Evolutionary conservation across 1,140 invertebrate species (phyloP).

Genomic region (Mylabris phalerata): DNA sequence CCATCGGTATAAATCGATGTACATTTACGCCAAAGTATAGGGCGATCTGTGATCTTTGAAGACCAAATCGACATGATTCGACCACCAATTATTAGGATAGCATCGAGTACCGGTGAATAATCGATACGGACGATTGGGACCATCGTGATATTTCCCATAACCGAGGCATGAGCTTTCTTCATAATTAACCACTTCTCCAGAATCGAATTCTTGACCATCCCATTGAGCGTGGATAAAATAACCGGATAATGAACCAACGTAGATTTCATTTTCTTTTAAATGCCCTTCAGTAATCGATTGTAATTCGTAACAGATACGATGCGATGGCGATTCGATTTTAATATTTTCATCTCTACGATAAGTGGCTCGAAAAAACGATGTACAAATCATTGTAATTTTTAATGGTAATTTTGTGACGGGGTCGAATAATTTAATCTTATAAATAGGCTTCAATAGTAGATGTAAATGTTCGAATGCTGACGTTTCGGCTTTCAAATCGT

Average conservation of each 20-base stretch:
- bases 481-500: slow-evolving; percentile 46
- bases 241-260: slow-evolving; percentile 33
- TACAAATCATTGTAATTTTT: neutral
- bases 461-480: slow-evolving; percentile 52
- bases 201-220: slow-evolving; percentile 55
- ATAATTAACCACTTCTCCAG: slow-evolving; percentile 48
- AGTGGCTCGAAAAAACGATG: neutral
- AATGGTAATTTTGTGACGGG: slow-evolving; percentile 17
- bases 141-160: slow-evolving; percentile 55
- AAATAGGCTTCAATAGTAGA: slow-evolving; percentile 53
- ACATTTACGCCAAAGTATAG: slow-evolving; percentile 49
- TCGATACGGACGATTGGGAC: slow-evolving; percentile 52
- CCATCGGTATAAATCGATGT: slow-evolving; percentile 46
- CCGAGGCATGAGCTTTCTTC: slow-evolving; percentile 46
- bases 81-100: slow-evolving; percentile 53
- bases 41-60: slow-evolving; percentile 43
- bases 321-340: neutral
- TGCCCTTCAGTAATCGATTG: neutral
- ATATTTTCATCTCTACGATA: neutral
- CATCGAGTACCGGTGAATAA: slow-evolving; percentile 41
- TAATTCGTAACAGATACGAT: neutral
- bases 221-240: slow-evolving; percentile 48
- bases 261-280: neutral
- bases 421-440: slow-evolving; percentile 41
- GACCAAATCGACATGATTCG: slow-evolving; percentile 54